These are phyloP conservation scores for Chloromyia formosa DNA, from an alignment of 2,888 invertebrate species.

Conservation along the genomic window DNA sequence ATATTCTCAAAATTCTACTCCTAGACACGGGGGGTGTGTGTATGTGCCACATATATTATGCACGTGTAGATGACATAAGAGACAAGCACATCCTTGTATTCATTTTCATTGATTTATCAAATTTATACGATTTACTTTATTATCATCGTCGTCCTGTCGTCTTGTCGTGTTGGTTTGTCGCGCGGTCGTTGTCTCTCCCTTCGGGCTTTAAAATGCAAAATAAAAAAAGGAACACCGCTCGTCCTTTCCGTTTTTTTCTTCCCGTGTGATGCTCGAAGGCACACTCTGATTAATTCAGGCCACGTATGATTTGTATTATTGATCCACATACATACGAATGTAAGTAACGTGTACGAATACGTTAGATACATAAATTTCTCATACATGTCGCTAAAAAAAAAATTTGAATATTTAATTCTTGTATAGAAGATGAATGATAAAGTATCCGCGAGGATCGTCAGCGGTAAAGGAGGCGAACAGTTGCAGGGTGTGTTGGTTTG, in stretches of 20 bases:
- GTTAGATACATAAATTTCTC: neutral
- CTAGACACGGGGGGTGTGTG: neutral
- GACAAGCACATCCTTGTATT: constrained; percentile 35
- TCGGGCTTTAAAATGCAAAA: constrained; percentile 18
- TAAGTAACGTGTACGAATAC: neutral
- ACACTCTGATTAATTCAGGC: constrained; percentile 36
- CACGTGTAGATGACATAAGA: constrained; percentile 22
- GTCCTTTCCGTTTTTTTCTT: neutral
- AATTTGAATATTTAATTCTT: constrained; percentile 38
- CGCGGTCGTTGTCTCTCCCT: neutral
- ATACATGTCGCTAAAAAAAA: neutral
- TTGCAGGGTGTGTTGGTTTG: no score
- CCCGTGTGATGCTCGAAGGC: constrained; percentile 32
- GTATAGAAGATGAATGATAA: constrained; percentile 8
- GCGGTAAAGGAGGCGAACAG: no score
- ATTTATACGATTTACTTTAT: constrained; percentile 43
- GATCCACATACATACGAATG: constrained; percentile 28
- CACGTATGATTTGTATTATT: constrained; percentile 44
- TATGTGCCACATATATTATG: constrained; percentile 11
- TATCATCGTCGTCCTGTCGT: constrained; percentile 16
- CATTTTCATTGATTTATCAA: constrained; percentile 43
- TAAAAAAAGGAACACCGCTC: neutral
- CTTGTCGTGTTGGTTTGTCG: neutral
- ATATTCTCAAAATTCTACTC: neutral
- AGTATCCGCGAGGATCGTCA: neutral